Evolutionary conservation across 1,140 invertebrate genomes (phyloP).

Genomic region (Drosophila murphyi): DNA sequence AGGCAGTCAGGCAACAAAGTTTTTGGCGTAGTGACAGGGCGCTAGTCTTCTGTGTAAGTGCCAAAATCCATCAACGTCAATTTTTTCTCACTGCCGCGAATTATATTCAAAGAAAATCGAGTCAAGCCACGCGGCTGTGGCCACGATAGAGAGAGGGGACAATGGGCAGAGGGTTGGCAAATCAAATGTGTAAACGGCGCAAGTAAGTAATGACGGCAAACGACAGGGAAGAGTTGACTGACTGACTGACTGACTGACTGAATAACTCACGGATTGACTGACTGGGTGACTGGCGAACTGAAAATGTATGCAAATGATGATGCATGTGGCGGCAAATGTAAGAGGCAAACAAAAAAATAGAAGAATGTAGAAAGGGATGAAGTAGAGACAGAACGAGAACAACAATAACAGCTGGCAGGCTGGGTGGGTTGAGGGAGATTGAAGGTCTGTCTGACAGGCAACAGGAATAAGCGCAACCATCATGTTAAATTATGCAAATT

Average conservation of each 20-base stretch:
- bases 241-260: constrained; percentile 56
- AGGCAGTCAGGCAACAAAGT: constrained; percentile 30
- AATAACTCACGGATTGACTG: constrained; percentile 49
- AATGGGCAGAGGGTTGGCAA: constrained; percentile 17
- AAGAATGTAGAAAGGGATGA: neutral
- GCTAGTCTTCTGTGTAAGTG: constrained; percentile 82
- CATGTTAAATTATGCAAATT: constrained; percentile 84
- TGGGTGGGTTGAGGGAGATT: neutral
- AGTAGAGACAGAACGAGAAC: constrained; percentile 36
- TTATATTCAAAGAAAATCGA: constrained; percentile 83
- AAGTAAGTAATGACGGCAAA: constrained; percentile 60
- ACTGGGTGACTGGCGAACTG: constrained; percentile 65
- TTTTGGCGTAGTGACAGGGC: constrained; percentile 70
- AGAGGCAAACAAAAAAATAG: constrained; percentile 38
- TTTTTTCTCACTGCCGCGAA: constrained; percentile 64
- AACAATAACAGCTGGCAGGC: constrained; percentile 64
- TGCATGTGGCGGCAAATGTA: constrained; percentile 80
- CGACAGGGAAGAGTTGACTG: constrained; percentile 42
- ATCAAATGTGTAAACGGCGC: constrained; percentile 56
- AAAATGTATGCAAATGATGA: constrained; percentile 83
- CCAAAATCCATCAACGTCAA: constrained; percentile 83
- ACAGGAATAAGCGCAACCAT: constrained; percentile 82
- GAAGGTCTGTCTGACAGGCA: constrained; percentile 67
- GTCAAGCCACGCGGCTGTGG: constrained; percentile 30
- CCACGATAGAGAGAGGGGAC: neutral